These are phyloP conservation scores for Agrotis puta DNA, from an alignment of 2,888 invertebrate genomes.

Conservation along the genomic window DNA sequence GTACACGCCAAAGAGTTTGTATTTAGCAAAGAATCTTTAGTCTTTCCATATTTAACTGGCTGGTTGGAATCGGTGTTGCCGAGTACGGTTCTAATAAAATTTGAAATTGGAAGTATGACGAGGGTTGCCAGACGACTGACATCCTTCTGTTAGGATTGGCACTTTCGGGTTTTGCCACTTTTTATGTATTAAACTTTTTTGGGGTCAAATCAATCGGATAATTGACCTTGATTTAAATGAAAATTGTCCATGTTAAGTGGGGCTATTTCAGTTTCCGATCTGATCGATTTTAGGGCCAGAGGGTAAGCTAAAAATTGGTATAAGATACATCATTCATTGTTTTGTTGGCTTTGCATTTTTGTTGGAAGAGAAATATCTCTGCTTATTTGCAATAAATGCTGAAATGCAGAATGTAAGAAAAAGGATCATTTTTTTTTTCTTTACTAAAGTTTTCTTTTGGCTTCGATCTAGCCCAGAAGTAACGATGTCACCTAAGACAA, in stretches of 20 bases:
- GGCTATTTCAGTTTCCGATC: background rate
- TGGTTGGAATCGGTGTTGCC: background rate
- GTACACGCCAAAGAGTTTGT: slow-evolving; percentile 15
- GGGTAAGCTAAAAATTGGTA: too few species aligned
- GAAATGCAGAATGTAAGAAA: too few species aligned
- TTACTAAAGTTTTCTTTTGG: too few species aligned
- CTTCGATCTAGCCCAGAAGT: too few species aligned
- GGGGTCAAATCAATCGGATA: slow-evolving; percentile 7
- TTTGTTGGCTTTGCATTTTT: too few species aligned
- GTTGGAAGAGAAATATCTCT: too few species aligned
- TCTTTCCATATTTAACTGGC: background rate
- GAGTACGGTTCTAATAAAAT: slow-evolving; percentile 1
- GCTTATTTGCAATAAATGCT: background rate
- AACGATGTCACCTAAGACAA: too few species aligned
- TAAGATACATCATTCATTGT: too few species aligned
- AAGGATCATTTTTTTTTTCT: too few species aligned
- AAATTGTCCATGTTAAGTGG: background rate
- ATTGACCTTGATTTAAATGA: slow-evolving; percentile 11
- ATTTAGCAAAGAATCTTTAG: slow-evolving; percentile 15
- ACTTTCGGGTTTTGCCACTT: slow-evolving; percentile 8
- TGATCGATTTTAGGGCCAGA: background rate
- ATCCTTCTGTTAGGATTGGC: slow-evolving; percentile 5
- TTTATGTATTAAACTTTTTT: slow-evolving; percentile 9
- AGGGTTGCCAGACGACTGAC: slow-evolving; percentile 18
- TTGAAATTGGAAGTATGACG: slow-evolving; percentile 30